phyloP scores from a whole-genome alignment of 2,113 vertebrate genomes.

The Lepisosteus oculatus region DNA sequence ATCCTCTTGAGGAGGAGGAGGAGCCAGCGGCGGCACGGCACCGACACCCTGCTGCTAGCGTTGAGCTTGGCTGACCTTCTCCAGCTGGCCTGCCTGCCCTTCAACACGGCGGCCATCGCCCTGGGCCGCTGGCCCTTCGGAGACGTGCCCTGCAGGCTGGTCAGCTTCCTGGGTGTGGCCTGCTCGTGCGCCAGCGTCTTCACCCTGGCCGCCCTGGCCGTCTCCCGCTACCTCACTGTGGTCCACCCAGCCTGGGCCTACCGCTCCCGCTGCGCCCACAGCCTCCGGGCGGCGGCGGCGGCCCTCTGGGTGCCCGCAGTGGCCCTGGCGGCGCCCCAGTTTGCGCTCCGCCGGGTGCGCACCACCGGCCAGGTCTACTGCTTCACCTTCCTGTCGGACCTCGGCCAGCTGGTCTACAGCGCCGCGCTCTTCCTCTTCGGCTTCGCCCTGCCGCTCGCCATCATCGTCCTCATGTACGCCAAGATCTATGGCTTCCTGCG shows the following conservation, averaged over 20 bases:
- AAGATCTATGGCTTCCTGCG: conserved; percentile 64
- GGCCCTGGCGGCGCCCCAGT: conserved; percentile 63
- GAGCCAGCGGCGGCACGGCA: conserved; percentile 45
- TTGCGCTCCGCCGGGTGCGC: conserved; percentile 53
- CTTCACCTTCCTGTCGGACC: conserved; percentile 61
- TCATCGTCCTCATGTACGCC: conserved; percentile 63
- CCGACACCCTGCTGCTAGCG: conserved; percentile 62
- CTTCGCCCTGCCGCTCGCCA: conserved; percentile 59
- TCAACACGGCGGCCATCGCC: conserved; percentile 63
- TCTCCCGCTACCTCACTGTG: conserved; percentile 64
- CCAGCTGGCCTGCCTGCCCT: conserved; percentile 63
- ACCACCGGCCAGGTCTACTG: conserved; percentile 43
- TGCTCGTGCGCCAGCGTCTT: conserved; percentile 62
- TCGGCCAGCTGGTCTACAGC: conserved; percentile 64
- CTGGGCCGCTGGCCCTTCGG: conserved; percentile 67
- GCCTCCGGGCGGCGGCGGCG: conserved; percentile 36
- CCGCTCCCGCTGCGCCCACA: conserved; percentile 40
- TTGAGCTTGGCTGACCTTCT: conserved; percentile 62
- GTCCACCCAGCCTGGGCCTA: conserved; percentile 60
- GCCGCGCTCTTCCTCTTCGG: conserved; percentile 58
- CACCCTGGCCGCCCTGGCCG: conserved; percentile 62
- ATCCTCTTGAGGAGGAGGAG: conserved; percentile 48
- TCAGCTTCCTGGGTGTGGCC: conserved; percentile 66
- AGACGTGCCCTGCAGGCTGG: conserved; percentile 55
- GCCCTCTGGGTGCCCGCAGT: conserved; percentile 59